Percentiles rank a stretch among this genome's conserved stretches.
These are phyloP conservation scores for Caenorhabditis virilis DNA, from an alignment of 2,888 invertebrate genomes.

Conservation along the genomic window DNA sequence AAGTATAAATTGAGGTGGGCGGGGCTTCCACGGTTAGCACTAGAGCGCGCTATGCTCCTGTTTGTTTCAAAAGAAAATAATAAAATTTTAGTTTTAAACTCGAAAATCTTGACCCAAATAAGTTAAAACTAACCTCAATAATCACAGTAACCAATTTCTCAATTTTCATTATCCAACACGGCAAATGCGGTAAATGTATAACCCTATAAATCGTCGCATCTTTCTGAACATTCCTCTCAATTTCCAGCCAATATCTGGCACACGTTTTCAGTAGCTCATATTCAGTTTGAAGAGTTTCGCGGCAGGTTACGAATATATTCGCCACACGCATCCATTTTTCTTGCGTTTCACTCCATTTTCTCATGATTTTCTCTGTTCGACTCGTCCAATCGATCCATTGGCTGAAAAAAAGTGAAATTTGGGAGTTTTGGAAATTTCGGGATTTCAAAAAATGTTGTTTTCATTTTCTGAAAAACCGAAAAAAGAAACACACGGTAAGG, in stretches of 20 bases:
- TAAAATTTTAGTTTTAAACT: too few species aligned
- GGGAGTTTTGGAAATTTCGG: background rate
- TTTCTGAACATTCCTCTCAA: slow-evolving; percentile 33
- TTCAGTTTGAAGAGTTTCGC: slow-evolving; percentile 29
- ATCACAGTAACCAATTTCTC: slow-evolving; percentile 27
- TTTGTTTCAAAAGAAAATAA: too few species aligned
- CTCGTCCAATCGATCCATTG: slow-evolving; percentile 35
- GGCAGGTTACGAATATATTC: slow-evolving; percentile 32
- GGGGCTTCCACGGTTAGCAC: too few species aligned
- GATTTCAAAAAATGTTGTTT: background rate
- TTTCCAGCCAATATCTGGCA: slow-evolving; percentile 47
- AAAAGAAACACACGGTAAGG: slow-evolving; percentile 16
- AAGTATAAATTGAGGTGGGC: too few species aligned
- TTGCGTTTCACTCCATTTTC: slow-evolving; percentile 31
- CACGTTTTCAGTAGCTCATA: slow-evolving; percentile 35
- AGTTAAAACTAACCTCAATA: slow-evolving; percentile 24
- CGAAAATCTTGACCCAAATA: too few species aligned
- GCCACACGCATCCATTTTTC: slow-evolving; percentile 33
- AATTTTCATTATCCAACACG: slow-evolving; percentile 50
- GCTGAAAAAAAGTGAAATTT: slow-evolving; percentile 5
- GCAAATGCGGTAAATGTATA: slow-evolving; percentile 52
- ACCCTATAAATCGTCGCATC: slow-evolving; percentile 42
- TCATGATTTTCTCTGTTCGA: slow-evolving; percentile 19
- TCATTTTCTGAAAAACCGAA: background rate
- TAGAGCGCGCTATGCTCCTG: too few species aligned